Percentiles rank a stretch among this genome's conserved stretches.
Conservation (phyloP, 2,113 vertebrate genomes). For the Strix uralensis region DNA sequence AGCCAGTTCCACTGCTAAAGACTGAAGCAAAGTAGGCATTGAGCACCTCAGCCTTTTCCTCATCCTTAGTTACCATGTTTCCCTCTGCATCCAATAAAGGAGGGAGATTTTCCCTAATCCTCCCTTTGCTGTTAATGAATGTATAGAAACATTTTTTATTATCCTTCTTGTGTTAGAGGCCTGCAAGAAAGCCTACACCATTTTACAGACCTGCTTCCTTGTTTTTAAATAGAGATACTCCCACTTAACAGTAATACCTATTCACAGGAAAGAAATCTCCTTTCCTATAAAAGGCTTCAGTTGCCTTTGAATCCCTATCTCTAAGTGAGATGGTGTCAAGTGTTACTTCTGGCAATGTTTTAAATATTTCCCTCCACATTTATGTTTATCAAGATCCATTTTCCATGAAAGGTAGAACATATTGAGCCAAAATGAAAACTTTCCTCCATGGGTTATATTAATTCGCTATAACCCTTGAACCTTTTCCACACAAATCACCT, state of each 20-base stretch:
- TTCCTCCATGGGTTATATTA: not conserved
- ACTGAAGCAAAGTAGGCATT: too few relatives aligned
- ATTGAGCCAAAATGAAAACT: not conserved
- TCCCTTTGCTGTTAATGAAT: too few relatives aligned
- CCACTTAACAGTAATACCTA: not conserved
- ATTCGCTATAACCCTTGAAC: not conserved
- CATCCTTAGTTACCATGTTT: too few relatives aligned
- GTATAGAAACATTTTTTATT: too few relatives aligned
- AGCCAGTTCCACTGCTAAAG: too few relatives aligned
- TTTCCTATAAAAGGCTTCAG: not conserved
- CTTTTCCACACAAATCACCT: not conserved
- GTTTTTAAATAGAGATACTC: not conserved
- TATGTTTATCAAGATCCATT: not conserved
- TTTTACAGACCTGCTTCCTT: not conserved
- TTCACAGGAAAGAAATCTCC: not conserved
- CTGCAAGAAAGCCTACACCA: not conserved
- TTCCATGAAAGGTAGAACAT: not conserved
- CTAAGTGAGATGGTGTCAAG: not conserved
- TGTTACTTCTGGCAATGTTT: not conserved
- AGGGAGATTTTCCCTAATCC: too few relatives aligned
- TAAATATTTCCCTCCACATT: not conserved
- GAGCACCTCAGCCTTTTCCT: too few relatives aligned
- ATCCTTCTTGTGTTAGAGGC: not conserved
- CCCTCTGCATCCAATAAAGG: too few relatives aligned
- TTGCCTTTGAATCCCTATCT: not conserved